These are phyloP conservation scores for Mesitornis unicolor DNA, from an alignment of 2,113 vertebrate species.

Conservation along the genomic window DNA sequence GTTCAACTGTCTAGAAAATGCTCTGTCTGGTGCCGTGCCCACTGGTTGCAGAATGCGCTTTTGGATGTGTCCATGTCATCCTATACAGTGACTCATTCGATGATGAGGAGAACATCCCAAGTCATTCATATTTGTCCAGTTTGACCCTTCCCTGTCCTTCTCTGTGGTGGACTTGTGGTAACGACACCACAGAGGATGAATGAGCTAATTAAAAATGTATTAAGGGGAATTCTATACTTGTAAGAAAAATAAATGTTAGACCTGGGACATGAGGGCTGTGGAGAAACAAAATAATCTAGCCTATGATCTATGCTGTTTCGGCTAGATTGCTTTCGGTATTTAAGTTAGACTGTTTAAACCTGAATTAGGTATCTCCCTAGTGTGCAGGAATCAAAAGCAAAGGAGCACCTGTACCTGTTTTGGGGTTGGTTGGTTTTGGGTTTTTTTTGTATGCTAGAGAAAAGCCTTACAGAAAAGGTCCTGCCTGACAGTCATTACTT, in stretches of 20 bases:
- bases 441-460: background rate
- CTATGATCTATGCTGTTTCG: background rate
- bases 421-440: no score
- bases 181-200: background rate
- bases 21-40: background rate
- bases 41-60: background rate
- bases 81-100: background rate
- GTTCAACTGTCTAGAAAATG: background rate
- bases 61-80: background rate
- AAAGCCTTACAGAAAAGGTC: background rate
- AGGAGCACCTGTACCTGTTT: background rate
- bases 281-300: conserved; percentile 44
- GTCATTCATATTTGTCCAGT: background rate
- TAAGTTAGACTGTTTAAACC: background rate
- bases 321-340: background rate
- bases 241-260: conserved; percentile 58
- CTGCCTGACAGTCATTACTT: background rate
- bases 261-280: background rate
- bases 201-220: conserved; percentile 1
- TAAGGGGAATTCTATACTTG: background rate
- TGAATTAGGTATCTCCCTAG: background rate
- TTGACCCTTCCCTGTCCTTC: background rate
- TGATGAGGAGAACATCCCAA: background rate
- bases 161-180: background rate
- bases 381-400: background rate